Evolutionary conservation across 1,140 invertebrate species (phyloP), one percentile per base, ranked within the genome.

Genomic region (Eupristina koningsbergeri): DNA sequence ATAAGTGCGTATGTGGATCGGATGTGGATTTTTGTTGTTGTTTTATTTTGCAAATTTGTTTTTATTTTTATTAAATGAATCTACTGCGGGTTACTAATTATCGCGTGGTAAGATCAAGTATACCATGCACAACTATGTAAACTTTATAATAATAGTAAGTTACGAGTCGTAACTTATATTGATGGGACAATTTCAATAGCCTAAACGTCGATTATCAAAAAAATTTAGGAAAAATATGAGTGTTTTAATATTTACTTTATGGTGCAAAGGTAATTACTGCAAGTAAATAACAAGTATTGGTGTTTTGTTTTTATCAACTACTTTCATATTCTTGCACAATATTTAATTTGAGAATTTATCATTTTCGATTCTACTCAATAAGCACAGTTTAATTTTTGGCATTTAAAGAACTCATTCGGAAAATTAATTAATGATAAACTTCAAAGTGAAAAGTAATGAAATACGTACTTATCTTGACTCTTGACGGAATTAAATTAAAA

Each of bases 21-120:
- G 41, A 71, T 36, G 26, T 34, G 36, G 8, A 0, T 39, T n/a
- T 34, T 31, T n/a, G 63, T 80, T 73, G 45, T n/a, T n/a, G n/a
- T n/a, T n/a, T n/a, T n/a, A n/a, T n/a, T n/a, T n/a, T n/a, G 82
- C 67, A 83, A 78, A 82, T 82, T 83, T 83, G 77, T 75, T 78
- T 31, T 81, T 81, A 81, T 75, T 31, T 34, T 11, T 64, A 50
- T 7, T 50, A 45, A 77, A 15, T 31, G 31, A 76, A 77, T 77
- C 77, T 69, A 45, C 79, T 78, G 47, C 64, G 67, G 36, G 76
- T 80, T 61, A 39, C 29, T 74, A 80, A 80, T 74, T 71, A 71
- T 67, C 79, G 58, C 83, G 31, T 47, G 58, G 22, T 34, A 29
- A 69, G 26, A 47, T 58, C 31, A 31, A 64, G 26, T n/a, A 45